These are phyloP conservation scores for Cheiracanthium punctorium DNA, from an alignment of 2,888 invertebrate species.

Conservation along the genomic window DNA sequence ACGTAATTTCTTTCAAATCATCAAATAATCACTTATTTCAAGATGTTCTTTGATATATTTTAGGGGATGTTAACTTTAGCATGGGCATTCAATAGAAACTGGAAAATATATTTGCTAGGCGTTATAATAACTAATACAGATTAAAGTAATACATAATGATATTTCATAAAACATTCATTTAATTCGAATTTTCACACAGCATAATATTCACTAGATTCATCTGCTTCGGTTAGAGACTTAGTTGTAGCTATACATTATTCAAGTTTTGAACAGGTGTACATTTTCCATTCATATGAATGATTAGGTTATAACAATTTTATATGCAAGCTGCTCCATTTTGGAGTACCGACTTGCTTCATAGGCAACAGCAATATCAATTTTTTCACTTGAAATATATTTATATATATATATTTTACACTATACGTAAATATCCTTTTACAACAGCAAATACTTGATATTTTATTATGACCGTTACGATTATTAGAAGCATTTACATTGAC, in stretches of 20 bases:
- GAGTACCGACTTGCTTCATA: not conserved
- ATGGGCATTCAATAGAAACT: too few relatives aligned
- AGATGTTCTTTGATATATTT: too few relatives aligned
- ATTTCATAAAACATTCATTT: too few relatives aligned
- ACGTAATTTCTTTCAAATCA: too few relatives aligned
- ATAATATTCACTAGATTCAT: too few relatives aligned
- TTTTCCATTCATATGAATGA: not conserved
- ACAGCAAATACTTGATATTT: not conserved
- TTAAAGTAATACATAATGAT: too few relatives aligned
- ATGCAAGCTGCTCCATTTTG: not conserved
- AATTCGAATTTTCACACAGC: too few relatives aligned
- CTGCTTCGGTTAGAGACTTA: not conserved
- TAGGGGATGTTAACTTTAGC: too few relatives aligned
- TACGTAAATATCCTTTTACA: not conserved
- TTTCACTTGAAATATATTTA: not conserved
- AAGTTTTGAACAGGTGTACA: not conserved
- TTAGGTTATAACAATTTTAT: not conserved
- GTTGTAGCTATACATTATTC: not conserved
- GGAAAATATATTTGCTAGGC: too few relatives aligned
- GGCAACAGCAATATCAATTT: not conserved
- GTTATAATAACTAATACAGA: too few relatives aligned
- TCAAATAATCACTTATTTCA: too few relatives aligned
- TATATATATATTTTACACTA: not conserved
- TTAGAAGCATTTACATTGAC: not conserved
- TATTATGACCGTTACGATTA: not conserved